These are phyloP conservation scores for Cyprinodon tularosa DNA, from an alignment of 2,113 vertebrate genomes.

Conservation along the genomic window DNA sequence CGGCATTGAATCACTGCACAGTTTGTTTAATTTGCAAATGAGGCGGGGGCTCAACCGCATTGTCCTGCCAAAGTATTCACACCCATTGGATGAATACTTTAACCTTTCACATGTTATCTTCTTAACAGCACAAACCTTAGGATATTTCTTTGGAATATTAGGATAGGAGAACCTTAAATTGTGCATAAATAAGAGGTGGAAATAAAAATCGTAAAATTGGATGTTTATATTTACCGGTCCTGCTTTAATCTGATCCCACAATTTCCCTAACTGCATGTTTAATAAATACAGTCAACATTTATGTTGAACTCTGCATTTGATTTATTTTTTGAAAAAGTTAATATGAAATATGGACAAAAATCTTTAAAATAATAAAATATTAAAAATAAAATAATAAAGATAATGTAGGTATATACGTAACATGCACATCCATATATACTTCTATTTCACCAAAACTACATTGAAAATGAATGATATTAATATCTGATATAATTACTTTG, in stretches of 20 bases:
- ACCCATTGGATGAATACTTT: background rate
- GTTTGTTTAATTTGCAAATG: constrained; percentile 61
- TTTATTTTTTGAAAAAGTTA: too few relatives aligned
- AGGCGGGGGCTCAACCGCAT: constrained; percentile 26
- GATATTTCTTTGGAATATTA: background rate
- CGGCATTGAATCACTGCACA: constrained; percentile 43
- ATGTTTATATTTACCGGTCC: background rate
- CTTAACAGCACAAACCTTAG: background rate
- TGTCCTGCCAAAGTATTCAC: background rate
- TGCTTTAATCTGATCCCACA: background rate
- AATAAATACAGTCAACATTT: background rate
- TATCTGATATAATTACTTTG: too few relatives aligned
- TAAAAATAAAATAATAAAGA: too few relatives aligned
- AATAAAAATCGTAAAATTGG: too few relatives aligned
- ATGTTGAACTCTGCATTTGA: background rate
- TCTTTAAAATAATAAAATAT: too few relatives aligned
- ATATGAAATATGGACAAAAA: too few relatives aligned
- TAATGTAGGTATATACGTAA: too few relatives aligned
- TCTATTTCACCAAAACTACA: too few relatives aligned
- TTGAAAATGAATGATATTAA: too few relatives aligned
- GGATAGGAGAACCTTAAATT: background rate
- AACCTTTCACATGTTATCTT: background rate
- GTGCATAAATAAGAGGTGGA: too few relatives aligned
- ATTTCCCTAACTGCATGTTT: background rate
- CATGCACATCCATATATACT: too few relatives aligned